Evolutionary conservation across 2,888 invertebrate species (phyloP), one percentile per base, ranked within the genome.

Genomic region (Lithophane semibrunnea): DNA sequence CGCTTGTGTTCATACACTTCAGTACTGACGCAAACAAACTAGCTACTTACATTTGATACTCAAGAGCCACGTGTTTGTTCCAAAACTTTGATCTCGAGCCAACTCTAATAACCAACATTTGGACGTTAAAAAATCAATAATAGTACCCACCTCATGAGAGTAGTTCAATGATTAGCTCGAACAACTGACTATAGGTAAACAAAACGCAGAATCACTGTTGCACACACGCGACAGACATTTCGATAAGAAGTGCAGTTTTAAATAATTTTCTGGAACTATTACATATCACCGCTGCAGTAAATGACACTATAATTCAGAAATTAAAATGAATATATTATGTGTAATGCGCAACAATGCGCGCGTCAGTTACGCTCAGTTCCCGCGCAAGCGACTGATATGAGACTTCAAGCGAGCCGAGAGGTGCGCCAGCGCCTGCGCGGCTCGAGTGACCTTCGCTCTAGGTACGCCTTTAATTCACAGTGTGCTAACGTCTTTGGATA

Each of bases 331-430:
- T 78, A 75, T 69, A 73, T 60, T 68, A 77, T 65, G 66, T 71
- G 65, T 63, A 73, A 80, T 71, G 80, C 80, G 79, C 81, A 87
- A 87, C 88, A 88, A 88, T 79, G 80, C 87, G 89, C 88, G 90
- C 93, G 92, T 90, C 88, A 81, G 86, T 85, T 88, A 75, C 87
- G 88, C 80, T 85, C 87, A 82, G 87, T 91, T 91, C 88, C 88
- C 92, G 92, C 92, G 92, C 91, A 88, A 83, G 92, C 92, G 92
- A 94, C 94, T 93, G 94, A 91, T 84, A 89, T 73, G 85, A 87
- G 85, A 86, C 79, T 75, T 75, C 65, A 84, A 82, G 80, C 81
- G 77, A 74, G 77, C 80, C 70, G 87, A 85, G 90, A 92, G 91
- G 91, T 91, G 90, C 90, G 91, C 88, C 78, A 80, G 90, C 89